phyloP scores from a whole-genome alignment of 2,888 invertebrate species.

The Nipponacmea schrenckii region DNA sequence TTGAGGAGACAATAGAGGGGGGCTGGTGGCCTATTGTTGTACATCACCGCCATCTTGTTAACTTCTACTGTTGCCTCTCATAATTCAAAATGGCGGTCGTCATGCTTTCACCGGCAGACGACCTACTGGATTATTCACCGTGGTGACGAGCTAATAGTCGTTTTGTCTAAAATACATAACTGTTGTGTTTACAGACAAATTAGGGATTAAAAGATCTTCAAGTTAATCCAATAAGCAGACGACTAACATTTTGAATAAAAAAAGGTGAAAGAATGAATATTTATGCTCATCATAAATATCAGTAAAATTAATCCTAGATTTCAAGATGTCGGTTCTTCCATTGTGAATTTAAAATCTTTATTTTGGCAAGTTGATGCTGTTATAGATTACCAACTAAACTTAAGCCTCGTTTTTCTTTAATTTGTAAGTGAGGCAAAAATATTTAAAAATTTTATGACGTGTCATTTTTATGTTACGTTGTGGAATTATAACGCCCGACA shows the following conservation, averaged over 20 bases:
- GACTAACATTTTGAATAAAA: not conserved
- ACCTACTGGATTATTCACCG: not conserved
- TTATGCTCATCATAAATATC: not conserved
- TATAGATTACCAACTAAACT: too few species aligned
- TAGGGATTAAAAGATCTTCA: not conserved
- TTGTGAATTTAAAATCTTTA: too few species aligned
- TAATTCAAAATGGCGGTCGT: not conserved
- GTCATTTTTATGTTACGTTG: too few species aligned
- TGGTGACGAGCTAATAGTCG: not conserved
- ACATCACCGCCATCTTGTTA: too few species aligned
- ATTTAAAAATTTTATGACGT: too few species aligned
- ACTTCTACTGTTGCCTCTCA: too few species aligned
- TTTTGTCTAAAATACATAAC: slow-evolving; percentile 5
- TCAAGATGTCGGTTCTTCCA: too few species aligned
- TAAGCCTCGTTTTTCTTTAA: too few species aligned
- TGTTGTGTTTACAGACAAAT: not conserved
- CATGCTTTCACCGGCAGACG: not conserved
- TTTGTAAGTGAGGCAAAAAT: too few species aligned
- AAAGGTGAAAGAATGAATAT: not conserved
- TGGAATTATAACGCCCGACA: too few species aligned
- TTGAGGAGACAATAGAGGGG: not conserved
- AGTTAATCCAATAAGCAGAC: not conserved
- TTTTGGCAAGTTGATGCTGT: too few species aligned
- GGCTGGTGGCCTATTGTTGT: not conserved
- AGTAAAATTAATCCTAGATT: not conserved